Evolutionary conservation across 2,113 vertebrate species (phyloP), one percentile per base, ranked within the genome.

Genomic region (Rhinoderma darwinii): DNA sequence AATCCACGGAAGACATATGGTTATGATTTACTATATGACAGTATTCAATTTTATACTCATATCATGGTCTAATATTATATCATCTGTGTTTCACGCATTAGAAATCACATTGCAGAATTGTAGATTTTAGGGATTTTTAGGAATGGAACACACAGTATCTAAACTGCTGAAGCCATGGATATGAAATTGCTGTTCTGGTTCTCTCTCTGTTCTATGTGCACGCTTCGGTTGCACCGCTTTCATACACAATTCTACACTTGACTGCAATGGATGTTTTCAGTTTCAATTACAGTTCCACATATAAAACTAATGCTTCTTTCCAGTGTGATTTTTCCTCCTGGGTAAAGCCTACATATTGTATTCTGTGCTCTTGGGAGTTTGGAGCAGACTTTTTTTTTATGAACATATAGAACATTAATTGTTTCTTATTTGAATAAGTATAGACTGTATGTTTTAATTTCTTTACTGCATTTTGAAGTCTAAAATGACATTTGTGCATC

Each of bases 281-380:
- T 84, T 73, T 73, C 63, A 84, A 70, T 73, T 59, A 84, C 51
- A n/a, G 68, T 39, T 84, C 47, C 30, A 39, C 47, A 73, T 17
- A 84, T 54, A 73, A 32, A 84, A 35, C 27, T 27, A 73, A 56
- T 30, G 51, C 50, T 30, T 73, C 72, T 66, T 56, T 56, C 35
- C 70, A 75, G 47, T 30, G 44, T 54, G 32, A 56, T 75, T 84
- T n/a, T 84, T 84, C 51, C 43, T 12, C 50, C 25, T 84, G 83
- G 72, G 61, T 70, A 70, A 83, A 63, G 37, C 32, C 43, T 56
- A 84, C 83, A 84, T 56, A 74, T 84, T 84, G 68, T 41, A 74
- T 74, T 72, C 56, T 37, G 56, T 75, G 27, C 43, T 47, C 3
- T 25, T 83, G 37, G 79, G 79, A 81, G 35, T 44, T 63, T 41